A percentile compares a stretch with the other conserved stretches of the same genome.
Conservation (phyloP, 1,140 invertebrate genomes). For the Acromyrmex heyeri region DNA sequence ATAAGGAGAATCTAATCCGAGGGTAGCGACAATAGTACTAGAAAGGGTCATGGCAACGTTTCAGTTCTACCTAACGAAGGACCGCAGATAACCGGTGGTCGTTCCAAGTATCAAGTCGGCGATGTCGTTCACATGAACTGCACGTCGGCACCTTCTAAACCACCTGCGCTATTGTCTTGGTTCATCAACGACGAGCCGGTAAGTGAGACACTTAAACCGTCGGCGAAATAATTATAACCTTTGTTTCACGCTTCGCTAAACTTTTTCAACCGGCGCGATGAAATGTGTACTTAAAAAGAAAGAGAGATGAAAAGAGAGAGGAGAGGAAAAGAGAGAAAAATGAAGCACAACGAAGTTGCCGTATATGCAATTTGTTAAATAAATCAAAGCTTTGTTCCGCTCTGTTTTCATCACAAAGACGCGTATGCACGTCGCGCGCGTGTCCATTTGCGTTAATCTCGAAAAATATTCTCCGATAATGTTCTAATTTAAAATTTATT, state of each 20-base stretch:
- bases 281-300: conserved; percentile 28
- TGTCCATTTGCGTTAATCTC: conserved; percentile 52
- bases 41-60: conserved; percentile 65
- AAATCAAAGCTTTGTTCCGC: conserved; percentile 44
- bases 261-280: conserved; percentile 10
- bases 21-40: conserved; percentile 54
- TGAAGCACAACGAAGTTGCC: conserved; percentile 16
- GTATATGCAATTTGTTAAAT: conserved; percentile 57
- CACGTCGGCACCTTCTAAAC: conserved; percentile 93
- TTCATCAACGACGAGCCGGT: conserved; percentile 95
- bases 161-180: conserved; percentile 94
- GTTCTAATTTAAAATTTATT: conserved; percentile 60
- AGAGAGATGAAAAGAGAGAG: background rate
- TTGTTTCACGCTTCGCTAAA: conserved; percentile 28
- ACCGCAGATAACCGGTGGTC: conserved; percentile 93
- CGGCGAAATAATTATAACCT: conserved; percentile 15
- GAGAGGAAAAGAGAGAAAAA: background rate
- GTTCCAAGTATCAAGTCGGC: conserved; percentile 92
- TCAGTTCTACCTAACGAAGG: conserved; percentile 93
- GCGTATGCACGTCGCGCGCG: background rate
- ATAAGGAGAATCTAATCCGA: conserved; percentile 61
- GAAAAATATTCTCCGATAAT: conserved; percentile 48
- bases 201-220: conserved; percentile 78
- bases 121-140: conserved; percentile 94
- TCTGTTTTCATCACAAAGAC: conserved; percentile 52